A percentile compares a stretch with the other conserved stretches of the same genome.
These are phyloP conservation scores for Trissolcus japonicus DNA, from an alignment of 2,888 invertebrate genomes.

Conservation along the genomic window DNA sequence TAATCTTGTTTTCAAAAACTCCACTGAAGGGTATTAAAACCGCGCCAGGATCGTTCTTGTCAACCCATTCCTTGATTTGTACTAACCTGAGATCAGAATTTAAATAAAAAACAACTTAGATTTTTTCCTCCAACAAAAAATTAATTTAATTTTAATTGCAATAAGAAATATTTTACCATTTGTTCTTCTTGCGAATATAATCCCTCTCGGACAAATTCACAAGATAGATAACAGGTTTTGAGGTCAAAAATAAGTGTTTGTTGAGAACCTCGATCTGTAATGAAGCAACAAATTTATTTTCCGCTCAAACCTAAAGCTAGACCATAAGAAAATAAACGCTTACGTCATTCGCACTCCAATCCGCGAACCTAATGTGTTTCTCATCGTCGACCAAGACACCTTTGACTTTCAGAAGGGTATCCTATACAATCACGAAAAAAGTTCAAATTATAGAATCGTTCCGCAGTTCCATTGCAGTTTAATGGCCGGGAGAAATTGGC, in stretches of 20 bases:
- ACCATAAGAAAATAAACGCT: slow-evolving; percentile 70
- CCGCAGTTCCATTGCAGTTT: slow-evolving; percentile 26
- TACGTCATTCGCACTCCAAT: slow-evolving; percentile 96
- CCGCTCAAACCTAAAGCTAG: slow-evolving; percentile 5
- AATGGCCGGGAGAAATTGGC: slow-evolving; percentile 13
- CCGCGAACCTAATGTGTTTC: slow-evolving; percentile 93
- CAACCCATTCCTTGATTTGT: slow-evolving; percentile 99
- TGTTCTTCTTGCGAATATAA: slow-evolving; percentile 98
- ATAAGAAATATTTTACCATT: slow-evolving; percentile 83
- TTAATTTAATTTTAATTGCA: too few species aligned
- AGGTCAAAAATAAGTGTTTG: slow-evolving; percentile 96
- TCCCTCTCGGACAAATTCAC: slow-evolving; percentile 98
- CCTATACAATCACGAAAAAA: slow-evolving; percentile 79
- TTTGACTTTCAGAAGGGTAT: slow-evolving; percentile 90
- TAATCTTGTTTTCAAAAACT: slow-evolving; percentile 88
- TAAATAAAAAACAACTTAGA: too few species aligned
- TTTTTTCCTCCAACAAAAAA: neutral
- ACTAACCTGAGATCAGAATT: slow-evolving; percentile 82
- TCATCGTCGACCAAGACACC: slow-evolving; percentile 90
- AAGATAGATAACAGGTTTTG: slow-evolving; percentile 97
- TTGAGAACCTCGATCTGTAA: slow-evolving; percentile 96
- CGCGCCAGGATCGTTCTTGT: slow-evolving; percentile 96
- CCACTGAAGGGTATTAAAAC: slow-evolving; percentile 97
- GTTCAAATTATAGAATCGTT: slow-evolving; percentile 20
- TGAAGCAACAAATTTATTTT: slow-evolving; percentile 21